Evolutionary conservation across 2,797 vertebrate genomes (phyloP), one percentile per base, ranked within the genome.

Genomic region (Tauraco hartlaubi): DNA sequence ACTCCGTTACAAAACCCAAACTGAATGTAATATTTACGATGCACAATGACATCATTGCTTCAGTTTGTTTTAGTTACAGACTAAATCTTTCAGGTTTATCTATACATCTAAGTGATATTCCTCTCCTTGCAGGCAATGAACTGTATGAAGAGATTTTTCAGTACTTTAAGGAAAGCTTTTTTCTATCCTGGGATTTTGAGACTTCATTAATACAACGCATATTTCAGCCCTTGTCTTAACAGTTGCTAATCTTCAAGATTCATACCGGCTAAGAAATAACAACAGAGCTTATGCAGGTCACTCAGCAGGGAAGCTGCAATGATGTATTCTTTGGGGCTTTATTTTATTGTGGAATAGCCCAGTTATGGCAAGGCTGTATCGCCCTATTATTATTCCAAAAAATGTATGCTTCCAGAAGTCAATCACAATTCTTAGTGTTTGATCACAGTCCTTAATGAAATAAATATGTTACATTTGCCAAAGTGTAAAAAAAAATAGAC

Each of bases 221-320:
- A 85, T 80, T 96, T 95, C 68, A 86, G 64, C 39, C 61, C 72
- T 82, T 86, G 66, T 88, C 55, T 90, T 84, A 71, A 49, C 58
- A 63, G 73, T 1, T 93, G 68, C 54, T 95, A 93, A 96, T 92
- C 85, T 79, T 61, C 37, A 83, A 85, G 82, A 93, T 88, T 90
- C 67, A 49, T 58, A 85, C 5, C 15, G 4, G 56, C 46, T 75
- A 81, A 84, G 83, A 88, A 96, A 85, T 17, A 89, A 46, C 48
- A 76, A 49, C 37, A 64, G 67, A 79, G 52, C 7, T 89, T 79
- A 78, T 14, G 39, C 43, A 94, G 88, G 64, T 52, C 88, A 76
- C 63, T 66, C 58, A 56, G 11, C 0, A 7, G 62, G 61, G 76
- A 77, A 95, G 48, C 39, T 95, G 77, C 68, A n/a, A 21, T 41